Percentiles rank a stretch among this genome's conserved stretches.
Evolutionary conservation across 2,888 invertebrate genomes (phyloP).

Genomic region (Melinopterus prodromus): DNA sequence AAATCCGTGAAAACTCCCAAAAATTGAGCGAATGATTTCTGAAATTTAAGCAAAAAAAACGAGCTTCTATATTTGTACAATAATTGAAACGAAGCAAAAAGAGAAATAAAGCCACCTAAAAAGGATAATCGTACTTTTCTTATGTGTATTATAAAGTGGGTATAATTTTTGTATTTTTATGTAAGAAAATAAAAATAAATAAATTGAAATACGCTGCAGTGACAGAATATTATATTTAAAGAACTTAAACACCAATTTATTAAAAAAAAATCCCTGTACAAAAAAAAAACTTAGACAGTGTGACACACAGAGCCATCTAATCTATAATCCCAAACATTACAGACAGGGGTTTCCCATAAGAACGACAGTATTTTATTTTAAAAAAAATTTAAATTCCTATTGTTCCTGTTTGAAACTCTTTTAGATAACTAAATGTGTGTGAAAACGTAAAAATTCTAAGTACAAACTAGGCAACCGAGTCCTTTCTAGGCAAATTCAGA

Average conservation of each 20-base stretch:
- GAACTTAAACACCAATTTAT: not conserved
- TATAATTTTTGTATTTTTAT: not conserved
- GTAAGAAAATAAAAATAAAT: slow-evolving; percentile 4
- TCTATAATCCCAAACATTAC: not conserved
- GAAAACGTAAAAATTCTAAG: not conserved
- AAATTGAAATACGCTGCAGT: not conserved
- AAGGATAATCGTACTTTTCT: not conserved
- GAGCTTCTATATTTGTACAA: slow-evolving; percentile 4
- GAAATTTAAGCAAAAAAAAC: not conserved
- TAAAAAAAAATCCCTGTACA: not conserved
- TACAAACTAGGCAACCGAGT: slow-evolving; percentile 17
- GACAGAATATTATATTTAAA: slow-evolving; percentile 4
- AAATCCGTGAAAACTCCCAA: not conserved
- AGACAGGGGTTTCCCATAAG: not conserved
- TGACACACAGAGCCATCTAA: not conserved
- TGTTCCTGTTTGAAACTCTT: not conserved
- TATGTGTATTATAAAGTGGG: slow-evolving; percentile 4
- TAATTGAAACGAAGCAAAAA: not conserved
- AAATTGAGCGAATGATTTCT: not conserved
- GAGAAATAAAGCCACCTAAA: not conserved
- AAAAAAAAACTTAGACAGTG: not conserved
- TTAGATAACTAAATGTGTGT: slow-evolving; percentile 4
- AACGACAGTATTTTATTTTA: too few species aligned
- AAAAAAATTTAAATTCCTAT: not conserved
- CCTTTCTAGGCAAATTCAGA: slow-evolving; percentile 5